Evolutionary conservation across 2,888 invertebrate genomes (phyloP), one percentile per base, ranked within the genome.

Genomic region (Macrophya alboannulata): DNA sequence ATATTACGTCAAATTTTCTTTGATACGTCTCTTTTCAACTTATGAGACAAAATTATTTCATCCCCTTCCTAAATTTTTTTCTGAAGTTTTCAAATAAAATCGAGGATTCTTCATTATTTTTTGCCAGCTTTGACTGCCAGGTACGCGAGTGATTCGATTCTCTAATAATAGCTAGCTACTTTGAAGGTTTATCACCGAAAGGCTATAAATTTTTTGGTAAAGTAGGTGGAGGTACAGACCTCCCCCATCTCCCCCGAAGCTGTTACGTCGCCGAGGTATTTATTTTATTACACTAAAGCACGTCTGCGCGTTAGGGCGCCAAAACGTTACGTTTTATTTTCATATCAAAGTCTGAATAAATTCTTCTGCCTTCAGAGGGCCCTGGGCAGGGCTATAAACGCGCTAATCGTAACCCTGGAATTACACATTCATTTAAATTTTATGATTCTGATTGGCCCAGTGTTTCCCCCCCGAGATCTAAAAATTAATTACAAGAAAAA

Each of bases 221-320:
- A 74, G 48, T 74, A 31, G 74, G 21, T 74, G 45, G 15, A 4
- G 10, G 48, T 48, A 48, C n/a, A n/a, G n/a, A n/a, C n/a, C n/a
- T n/a, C n/a, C n/a, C n/a, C n/a, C n/a, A n/a, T n/a, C n/a, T n/a
- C n/a, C 10, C 74, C 74, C 45, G 45, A 74, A 48, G 45, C 43
- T 43, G 43, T 74, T 43, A 74, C 74, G 74, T 45, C 74, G 74
- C 43, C 10, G 74, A 74, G 74, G 74, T 74, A 45, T 74, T 74
- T 45, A 43, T 74, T 74, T 74, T 74, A 74, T 74, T 74, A 48
- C 45, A 21, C 31, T 4, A 4, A 74, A 74, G 74, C 45, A 74
- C 45, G 74, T 45, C 45, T 45, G 74, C 74, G 74, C 45, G 40
- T 43, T 72, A 17, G 12, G 17, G 43, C 4, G 12, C 0, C 25